Conservation (phyloP, 2,113 vertebrate species). For the Serinus canaria region DNA sequence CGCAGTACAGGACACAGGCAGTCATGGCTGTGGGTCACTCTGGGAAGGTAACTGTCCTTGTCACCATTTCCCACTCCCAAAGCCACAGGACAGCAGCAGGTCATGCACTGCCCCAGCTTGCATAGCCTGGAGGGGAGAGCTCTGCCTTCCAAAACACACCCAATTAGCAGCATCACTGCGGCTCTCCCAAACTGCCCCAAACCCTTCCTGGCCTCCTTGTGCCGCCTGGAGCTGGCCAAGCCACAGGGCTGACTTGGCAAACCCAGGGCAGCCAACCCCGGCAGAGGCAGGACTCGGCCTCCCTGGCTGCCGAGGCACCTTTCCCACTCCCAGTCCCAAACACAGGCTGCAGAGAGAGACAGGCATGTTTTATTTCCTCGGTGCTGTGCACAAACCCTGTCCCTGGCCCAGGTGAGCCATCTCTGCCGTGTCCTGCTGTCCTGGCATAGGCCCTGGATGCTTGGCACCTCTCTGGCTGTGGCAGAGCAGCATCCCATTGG, state of each 20-base stretch:
- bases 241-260: rapidly evolving
- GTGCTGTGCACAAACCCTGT: neutral
- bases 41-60: neutral
- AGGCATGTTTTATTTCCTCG: neutral
- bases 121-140: neutral
- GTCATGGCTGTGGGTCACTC: rapidly evolving
- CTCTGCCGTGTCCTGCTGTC: neutral
- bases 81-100: neutral
- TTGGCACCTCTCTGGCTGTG: rapidly evolving
- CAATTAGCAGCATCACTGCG: rapidly evolving
- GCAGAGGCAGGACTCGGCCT: rapidly evolving
- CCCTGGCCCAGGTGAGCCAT: rapidly evolving
- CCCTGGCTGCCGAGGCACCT: neutral
- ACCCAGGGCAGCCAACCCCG: too few relatives aligned
- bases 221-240: rapidly evolving
- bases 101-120: rapidly evolving
- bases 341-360: neutral
- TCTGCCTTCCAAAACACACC: neutral
- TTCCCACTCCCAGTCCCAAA: neutral
- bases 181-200: neutral
- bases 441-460: rapidly evolving
- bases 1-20: neutral
- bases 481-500: rapidly evolving
- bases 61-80: rapidly evolving
- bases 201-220: neutral